phyloP scores from a whole-genome alignment of 2,888 invertebrate species.

The Microctonus brassicae region DNA sequence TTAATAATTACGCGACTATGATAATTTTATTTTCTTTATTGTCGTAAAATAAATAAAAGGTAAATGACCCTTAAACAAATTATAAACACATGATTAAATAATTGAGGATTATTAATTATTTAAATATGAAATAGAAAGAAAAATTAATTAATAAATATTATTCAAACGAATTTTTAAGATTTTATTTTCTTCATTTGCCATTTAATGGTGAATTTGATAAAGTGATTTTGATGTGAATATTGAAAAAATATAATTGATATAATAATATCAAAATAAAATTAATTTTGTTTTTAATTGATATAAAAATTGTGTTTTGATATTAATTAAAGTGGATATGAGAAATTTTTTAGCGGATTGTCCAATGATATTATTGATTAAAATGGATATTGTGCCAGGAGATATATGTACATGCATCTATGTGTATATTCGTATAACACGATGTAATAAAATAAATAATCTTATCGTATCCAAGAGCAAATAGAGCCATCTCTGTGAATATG shows the following conservation, averaged over 20 bases:
- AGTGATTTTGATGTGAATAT: not conserved
- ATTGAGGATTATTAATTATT: no score
- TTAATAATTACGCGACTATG: not conserved
- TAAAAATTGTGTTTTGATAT: not conserved
- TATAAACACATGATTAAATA: no score
- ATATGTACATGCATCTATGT: no score
- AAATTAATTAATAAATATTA: no score
- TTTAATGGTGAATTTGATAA: no score
- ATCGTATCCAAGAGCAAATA: constrained; percentile 7
- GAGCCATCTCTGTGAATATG: not conserved
- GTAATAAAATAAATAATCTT: constrained; percentile 37
- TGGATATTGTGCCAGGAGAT: not conserved
- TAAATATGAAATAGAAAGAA: no score
- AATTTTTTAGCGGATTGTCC: not conserved
- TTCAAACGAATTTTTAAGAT: no score
- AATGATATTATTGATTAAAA: not conserved
- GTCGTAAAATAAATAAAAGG: not conserved
- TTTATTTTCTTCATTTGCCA: no score
- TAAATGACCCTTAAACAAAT: constrained; percentile 7
- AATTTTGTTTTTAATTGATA: not conserved
- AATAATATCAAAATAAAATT: not conserved
- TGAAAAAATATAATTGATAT: constrained; percentile 5
- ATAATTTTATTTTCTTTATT: not conserved
- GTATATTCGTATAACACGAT: no score
- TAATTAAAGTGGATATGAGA: not conserved